Evolutionary conservation across 92 coral and sea anemone genomes (phyloP), one percentile per base, ranked within the genome.

Genomic region (Diadumene lineata): DNA sequence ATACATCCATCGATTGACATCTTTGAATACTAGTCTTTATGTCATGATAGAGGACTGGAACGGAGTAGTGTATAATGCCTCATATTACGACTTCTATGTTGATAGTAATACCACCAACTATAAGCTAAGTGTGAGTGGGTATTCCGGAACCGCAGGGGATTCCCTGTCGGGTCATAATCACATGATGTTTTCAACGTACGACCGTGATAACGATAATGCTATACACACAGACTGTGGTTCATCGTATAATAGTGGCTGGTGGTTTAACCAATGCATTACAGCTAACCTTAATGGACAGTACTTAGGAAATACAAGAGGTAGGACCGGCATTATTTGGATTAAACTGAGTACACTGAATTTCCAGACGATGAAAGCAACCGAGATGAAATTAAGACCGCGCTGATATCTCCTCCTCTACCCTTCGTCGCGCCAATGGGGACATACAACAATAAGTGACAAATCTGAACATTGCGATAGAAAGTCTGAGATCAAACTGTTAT

Each of bases 271-370:
- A 8, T 86, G 90, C 51, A 56, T 33, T 34, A 11, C 34, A 2
- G 18, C 68, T 11, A 86, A 86, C 75, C 77, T 86, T 53, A 86
- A 86, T 34, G 90, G 87, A 18, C 56, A 56, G 56, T 72, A 72
- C 21, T 55, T 72, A 17, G 77, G 66, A 9, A 56, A 72, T 56
- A 31, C 55, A 7, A 0, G 0, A 28, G 34, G 56, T 22, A 30
- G 24, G 22, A 0, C 56, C 6, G 77, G 77, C 4, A 34, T 72
- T 6, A 34, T 72, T 31, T 72, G 77, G 77, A 18, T 72, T 9
- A 2, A 13, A 0, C 19, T 70, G 25, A n/a, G 53, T 19, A 56
- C 77, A 0, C 0, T 1, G 8, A 62, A 43, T 0, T 72, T 72
- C 15, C 46, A 56, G 44, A 55, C 77, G 33, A 33, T 72, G 77